Base-by-base conservation (phyloP, 2,888 invertebrate species). In the Chydorus sphaericus region DNA sequence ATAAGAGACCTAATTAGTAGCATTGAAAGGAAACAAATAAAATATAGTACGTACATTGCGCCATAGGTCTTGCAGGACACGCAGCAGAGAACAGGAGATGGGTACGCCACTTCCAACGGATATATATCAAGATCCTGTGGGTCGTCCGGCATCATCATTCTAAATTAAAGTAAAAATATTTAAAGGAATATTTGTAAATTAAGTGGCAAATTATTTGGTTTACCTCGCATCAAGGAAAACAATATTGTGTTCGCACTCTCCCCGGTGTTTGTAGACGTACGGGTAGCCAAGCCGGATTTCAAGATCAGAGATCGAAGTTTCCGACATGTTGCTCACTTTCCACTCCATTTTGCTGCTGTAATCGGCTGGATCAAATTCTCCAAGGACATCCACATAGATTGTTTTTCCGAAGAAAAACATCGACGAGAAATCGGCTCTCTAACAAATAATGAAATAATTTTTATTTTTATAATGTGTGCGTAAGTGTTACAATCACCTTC, bases 391-490 rank as follows among this genome's bases (percentile, higher is more conserved):
- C n/a, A n/a, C n/a, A 67, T 87, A 90, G 68, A 90, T 87, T 1
- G 78, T 79, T 60, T 80, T 77, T 60, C 85, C 80, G 55, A 91
- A 84, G 65, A 82, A 88, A 62, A 90, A 80, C 67, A 82, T 83
- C 1, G 80, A 80, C 0, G 86, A 82, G 58, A n/a, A n/a, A n/a
- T n/a, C n/a, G n/a, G n/a, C n/a, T n/a, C n/a, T n/a, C n/a, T n/a
- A n/a, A n/a, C n/a, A n/a, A n/a, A n/a, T n/a, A n/a, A n/a, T n/a
- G n/a, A n/a, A n/a, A 18, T 55, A 55, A 10, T 55, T 57, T 56
- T 59, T 30, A 48, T 51, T 29, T 63, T 62, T 36, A 37, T 67
- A 63, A 1, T 71, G 71, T 14, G 66, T 64, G 62, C 70, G n/a
- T n/a, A n/a, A n/a, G n/a, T n/a, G n/a, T n/a, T n/a, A n/a, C n/a